These are phyloP conservation scores for Nomada fabriciana DNA, from an alignment of 2,888 invertebrate species.

Conservation along the genomic window DNA sequence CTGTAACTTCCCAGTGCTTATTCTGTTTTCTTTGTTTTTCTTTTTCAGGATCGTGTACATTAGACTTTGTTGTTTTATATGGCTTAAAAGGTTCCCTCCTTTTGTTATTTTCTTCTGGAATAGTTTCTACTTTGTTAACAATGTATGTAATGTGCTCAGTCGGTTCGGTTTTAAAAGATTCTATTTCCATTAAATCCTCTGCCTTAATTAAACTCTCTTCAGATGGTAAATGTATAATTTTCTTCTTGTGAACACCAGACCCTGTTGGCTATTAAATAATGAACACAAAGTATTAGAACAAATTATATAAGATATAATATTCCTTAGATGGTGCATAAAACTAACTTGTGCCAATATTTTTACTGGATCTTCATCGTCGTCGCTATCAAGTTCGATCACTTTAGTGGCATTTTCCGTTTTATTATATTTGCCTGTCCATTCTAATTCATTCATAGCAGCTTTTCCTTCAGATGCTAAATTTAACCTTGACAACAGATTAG, in stretches of 20 bases:
- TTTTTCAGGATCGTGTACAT: slow-evolving; percentile 86
- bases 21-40: slow-evolving; percentile 84
- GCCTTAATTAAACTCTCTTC: slow-evolving; percentile 85
- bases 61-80: slow-evolving; percentile 86
- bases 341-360: slow-evolving; percentile 86
- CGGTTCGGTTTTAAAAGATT: slow-evolving; percentile 72
- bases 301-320: background rate
- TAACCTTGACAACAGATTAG: slow-evolving; percentile 85
- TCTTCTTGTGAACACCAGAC: slow-evolving; percentile 85
- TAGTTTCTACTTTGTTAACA: slow-evolving; percentile 85
- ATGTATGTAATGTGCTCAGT: slow-evolving; percentile 86
- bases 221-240: slow-evolving; percentile 84
- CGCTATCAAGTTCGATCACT: slow-evolving; percentile 86
- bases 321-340: slow-evolving; percentile 10
- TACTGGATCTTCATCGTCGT: slow-evolving; percentile 87
- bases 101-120: slow-evolving; percentile 69
- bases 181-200: slow-evolving; percentile 85
- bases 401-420: slow-evolving; percentile 80
- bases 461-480: slow-evolving; percentile 85
- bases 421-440: slow-evolving; percentile 86
- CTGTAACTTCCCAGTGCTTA: slow-evolving; percentile 87
- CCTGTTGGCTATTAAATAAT: slow-evolving; percentile 78
- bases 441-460: slow-evolving; percentile 85
- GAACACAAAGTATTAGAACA: slow-evolving; percentile 17
- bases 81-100: slow-evolving; percentile 86